phyloP scores from a whole-genome alignment of 2,888 invertebrate genomes.

The Drosophila kuntzei region DNA sequence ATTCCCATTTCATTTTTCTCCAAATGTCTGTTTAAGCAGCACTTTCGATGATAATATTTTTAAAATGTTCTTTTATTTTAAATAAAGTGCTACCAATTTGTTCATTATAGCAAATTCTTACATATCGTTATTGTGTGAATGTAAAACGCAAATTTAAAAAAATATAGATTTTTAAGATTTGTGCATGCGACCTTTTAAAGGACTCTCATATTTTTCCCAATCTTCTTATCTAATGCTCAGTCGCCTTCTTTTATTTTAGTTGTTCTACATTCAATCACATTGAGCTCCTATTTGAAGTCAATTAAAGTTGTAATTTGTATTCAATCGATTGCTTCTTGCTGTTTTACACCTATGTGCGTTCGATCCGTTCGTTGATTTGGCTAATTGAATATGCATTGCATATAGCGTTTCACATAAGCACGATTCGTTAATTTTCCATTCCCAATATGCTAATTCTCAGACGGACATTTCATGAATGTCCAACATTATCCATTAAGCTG shows the following conservation, averaged over 20 bases:
- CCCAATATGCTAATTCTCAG: conserved; percentile 65
- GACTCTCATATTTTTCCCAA: neutral
- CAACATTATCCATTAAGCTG: conserved; percentile 43
- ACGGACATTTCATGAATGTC: conserved; percentile 42
- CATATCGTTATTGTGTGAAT: no score
- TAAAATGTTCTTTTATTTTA: neutral
- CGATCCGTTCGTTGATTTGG: conserved; percentile 33
- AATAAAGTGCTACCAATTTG: neutral
- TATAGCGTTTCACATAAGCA: conserved; percentile 51
- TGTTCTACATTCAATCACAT: conserved; percentile 30
- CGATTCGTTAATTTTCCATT: conserved; percentile 63
- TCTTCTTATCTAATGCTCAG: neutral
- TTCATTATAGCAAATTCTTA: neutral
- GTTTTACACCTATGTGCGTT: conserved; percentile 53
- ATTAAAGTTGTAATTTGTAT: conserved; percentile 62
- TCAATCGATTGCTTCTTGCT: conserved; percentile 44
- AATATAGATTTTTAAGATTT: no score
- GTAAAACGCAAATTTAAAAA: neutral
- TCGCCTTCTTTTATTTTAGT: neutral
- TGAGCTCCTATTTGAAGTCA: conserved; percentile 13
- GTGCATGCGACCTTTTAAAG: neutral
- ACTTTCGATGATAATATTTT: neutral
- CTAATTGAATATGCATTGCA: conserved; percentile 72
- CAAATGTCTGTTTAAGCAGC: neutral
- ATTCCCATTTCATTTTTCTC: conserved; percentile 1